These are phyloP conservation scores for Vultur gryphus DNA, from an alignment of 2,797 vertebrate genomes.

Conservation along the genomic window DNA sequence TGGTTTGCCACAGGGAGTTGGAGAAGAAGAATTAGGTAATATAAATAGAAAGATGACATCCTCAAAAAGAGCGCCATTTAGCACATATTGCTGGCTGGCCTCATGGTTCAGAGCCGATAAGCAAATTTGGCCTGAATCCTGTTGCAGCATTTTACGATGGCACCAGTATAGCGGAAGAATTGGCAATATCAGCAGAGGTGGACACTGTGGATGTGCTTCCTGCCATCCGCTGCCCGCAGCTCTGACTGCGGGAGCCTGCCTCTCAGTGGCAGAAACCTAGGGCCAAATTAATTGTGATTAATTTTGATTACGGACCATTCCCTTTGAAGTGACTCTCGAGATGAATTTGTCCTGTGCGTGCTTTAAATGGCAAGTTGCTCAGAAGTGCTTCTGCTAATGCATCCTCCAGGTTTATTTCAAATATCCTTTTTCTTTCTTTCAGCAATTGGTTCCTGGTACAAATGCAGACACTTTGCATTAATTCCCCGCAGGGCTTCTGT, in stretches of 20 bases:
- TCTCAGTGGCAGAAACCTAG: background rate
- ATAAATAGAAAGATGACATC: conserved; percentile 60
- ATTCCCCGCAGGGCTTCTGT: background rate
- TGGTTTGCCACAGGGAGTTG: conserved; percentile 45
- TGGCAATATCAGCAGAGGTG: conserved; percentile 11
- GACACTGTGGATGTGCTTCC: background rate
- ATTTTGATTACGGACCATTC: conserved; percentile 34
- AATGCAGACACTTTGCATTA: conserved; percentile 1
- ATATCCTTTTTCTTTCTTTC: background rate
- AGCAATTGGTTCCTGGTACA: background rate
- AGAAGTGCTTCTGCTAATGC: conserved; percentile 27
- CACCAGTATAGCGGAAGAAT: background rate
- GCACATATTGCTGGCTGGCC: conserved; percentile 33
- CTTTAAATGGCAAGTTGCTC: conserved; percentile 34
- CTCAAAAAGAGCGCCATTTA: background rate
- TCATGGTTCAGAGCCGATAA: conserved; percentile 19
- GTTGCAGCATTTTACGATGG: background rate
- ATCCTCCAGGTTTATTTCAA: conserved; percentile 26
- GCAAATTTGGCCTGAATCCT: conserved; percentile 45
- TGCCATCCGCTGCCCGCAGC: background rate
- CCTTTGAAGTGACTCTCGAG: conserved; percentile 19
- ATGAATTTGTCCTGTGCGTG: background rate
- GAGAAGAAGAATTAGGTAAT: conserved; percentile 26
- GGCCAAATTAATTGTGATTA: conserved; percentile 46
- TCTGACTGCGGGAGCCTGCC: background rate